phyloP scores from a whole-genome alignment of 1,140 invertebrate genomes.

The Drosophila kepulauana region DNA sequence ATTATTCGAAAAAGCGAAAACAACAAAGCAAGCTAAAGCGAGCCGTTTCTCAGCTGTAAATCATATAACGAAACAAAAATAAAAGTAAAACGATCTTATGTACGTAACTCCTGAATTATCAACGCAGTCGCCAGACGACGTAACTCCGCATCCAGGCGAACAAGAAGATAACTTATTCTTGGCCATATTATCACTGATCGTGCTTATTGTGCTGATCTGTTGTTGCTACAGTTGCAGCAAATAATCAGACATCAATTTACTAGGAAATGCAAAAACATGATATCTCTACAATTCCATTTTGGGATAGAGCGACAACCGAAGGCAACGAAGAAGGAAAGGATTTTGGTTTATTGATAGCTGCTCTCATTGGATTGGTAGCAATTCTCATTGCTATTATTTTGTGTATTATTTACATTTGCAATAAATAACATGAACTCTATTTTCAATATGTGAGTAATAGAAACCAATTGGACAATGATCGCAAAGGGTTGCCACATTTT shows the following conservation, averaged over 20 bases:
- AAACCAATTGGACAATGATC: background rate
- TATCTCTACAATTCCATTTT: background rate
- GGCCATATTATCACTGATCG: background rate
- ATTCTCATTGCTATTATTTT: background rate
- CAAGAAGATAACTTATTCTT: conserved; percentile 1
- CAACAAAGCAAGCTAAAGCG: conserved; percentile 9
- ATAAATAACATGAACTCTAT: background rate
- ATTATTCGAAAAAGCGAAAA: conserved; percentile 20
- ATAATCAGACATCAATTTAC: conserved; percentile 2
- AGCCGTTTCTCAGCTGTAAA: conserved; percentile 19
- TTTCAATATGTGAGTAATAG: background rate
- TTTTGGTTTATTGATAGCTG: background rate
- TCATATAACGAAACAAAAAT: conserved; percentile 15
- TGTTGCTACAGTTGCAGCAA: conserved; percentile 20
- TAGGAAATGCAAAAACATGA: background rate
- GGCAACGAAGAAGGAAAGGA: background rate
- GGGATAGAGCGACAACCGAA: background rate
- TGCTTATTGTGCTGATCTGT: conserved; percentile 15
- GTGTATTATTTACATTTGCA: background rate
- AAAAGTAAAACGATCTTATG: conserved; percentile 3
- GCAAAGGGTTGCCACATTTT: background rate
- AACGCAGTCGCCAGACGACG: background rate
- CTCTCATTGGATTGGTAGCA: background rate
- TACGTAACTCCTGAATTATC: background rate
- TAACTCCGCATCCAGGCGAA: background rate